A percentile compares a stretch with the other conserved stretches of the same genome.
Evolutionary conservation across 2,797 vertebrate species (phyloP).

Genomic region (Halcyon badia): DNA sequence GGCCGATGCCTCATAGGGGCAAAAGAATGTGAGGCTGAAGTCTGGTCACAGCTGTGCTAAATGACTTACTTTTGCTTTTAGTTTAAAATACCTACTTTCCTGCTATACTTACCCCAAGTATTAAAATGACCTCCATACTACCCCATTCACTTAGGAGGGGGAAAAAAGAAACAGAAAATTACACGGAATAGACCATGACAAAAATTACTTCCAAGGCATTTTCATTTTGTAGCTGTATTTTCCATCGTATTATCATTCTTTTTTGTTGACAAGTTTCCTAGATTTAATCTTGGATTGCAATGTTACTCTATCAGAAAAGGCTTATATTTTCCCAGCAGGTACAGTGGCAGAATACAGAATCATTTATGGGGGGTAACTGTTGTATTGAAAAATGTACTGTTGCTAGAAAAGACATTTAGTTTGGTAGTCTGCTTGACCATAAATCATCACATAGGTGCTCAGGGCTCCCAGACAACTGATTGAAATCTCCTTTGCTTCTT

Average conservation of each 20-base stretch:
- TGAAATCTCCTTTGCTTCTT: constrained; percentile 66
- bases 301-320: constrained; percentile 67
- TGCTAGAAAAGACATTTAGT: constrained; percentile 70
- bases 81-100: constrained; percentile 45
- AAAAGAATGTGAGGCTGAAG: not conserved
- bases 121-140: constrained; percentile 70
- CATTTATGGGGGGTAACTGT: not conserved
- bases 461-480: constrained; percentile 52
- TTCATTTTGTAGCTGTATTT: constrained; percentile 72
- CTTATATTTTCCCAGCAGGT: constrained; percentile 60
- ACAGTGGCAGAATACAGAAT: constrained; percentile 54
- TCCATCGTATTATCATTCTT: constrained; percentile 65
- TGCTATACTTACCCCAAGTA: constrained; percentile 67
- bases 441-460: constrained; percentile 61
- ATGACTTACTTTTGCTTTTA: constrained; percentile 27
- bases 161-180: constrained; percentile 58
- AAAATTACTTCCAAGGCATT: constrained; percentile 73
- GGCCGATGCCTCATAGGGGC: not conserved
- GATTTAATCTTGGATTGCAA: constrained; percentile 79
- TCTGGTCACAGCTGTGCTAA: constrained; percentile 28
- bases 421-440: constrained; percentile 52
- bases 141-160: not conserved
- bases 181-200: constrained; percentile 53
- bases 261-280: constrained; percentile 72
- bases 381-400: constrained; percentile 69